Evolutionary conservation across 2,888 invertebrate species (phyloP).

Genomic region (Parelbella ahira): DNA sequence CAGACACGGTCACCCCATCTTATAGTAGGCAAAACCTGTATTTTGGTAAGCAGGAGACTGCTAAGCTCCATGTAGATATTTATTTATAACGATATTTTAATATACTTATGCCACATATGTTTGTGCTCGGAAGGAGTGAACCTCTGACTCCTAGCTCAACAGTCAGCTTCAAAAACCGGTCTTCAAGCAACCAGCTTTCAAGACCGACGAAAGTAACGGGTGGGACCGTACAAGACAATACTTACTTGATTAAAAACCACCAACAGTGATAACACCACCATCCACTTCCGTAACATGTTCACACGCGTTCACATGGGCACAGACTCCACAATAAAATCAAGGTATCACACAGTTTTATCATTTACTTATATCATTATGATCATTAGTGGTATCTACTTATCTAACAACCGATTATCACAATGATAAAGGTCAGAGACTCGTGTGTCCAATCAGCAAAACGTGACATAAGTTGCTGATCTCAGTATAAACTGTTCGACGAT

Average conservation of each 20-base stretch:
- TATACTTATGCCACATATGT: too few relatives aligned
- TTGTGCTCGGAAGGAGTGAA: too few relatives aligned
- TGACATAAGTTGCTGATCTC: slow-evolving; percentile 4
- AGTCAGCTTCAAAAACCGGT: too few relatives aligned
- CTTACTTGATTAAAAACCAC: slow-evolving; percentile 39
- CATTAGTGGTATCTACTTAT: slow-evolving; percentile 23
- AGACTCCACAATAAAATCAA: slow-evolving; percentile 2
- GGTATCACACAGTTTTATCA: background rate
- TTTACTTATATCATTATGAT: slow-evolving; percentile 14
- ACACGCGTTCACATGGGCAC: slow-evolving; percentile 3
- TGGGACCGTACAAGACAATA: background rate
- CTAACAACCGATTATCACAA: slow-evolving; percentile 10
- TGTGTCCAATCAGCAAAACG: slow-evolving; percentile 19
- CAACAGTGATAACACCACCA: slow-evolving; percentile 33
- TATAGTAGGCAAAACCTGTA: too few relatives aligned
- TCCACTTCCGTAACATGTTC: slow-evolving; percentile 33
- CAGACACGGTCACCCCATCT: too few relatives aligned
- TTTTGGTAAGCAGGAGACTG: too few relatives aligned
- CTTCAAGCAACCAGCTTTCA: too few relatives aligned
- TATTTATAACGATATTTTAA: too few relatives aligned
- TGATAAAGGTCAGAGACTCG: slow-evolving; percentile 12
- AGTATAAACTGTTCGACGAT: background rate
- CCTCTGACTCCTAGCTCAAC: too few relatives aligned
- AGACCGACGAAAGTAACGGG: too few relatives aligned
- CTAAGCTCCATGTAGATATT: too few relatives aligned